phyloP scores from a whole-genome alignment of 2,888 invertebrate genomes.

The Ophraella communa region DNA sequence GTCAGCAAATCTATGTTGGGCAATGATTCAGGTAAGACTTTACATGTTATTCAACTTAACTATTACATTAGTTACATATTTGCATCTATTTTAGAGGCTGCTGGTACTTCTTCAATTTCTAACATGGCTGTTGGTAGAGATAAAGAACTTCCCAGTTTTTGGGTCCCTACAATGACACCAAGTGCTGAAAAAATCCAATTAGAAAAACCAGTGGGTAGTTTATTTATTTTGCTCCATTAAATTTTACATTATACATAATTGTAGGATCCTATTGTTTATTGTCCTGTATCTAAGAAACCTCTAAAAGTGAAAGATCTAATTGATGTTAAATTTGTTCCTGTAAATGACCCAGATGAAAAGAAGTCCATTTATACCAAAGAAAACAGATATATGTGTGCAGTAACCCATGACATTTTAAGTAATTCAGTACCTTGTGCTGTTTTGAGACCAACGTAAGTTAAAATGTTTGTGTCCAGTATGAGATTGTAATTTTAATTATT shows the following conservation, averaged over 20 bases:
- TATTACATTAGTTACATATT: too few species aligned
- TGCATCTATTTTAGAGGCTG: constrained; percentile 36
- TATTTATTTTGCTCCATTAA: not conserved
- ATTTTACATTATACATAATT: not conserved
- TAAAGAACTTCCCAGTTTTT: constrained; percentile 90
- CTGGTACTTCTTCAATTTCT: constrained; percentile 62
- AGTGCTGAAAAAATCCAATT: constrained; percentile 73
- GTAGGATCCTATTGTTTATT: constrained; percentile 75
- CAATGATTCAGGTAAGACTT: constrained; percentile 50
- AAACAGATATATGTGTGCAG: constrained; percentile 95
- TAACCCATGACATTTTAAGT: constrained; percentile 93
- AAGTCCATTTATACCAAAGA: constrained; percentile 87
- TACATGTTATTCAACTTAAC: not conserved
- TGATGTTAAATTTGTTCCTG: constrained; percentile 88
- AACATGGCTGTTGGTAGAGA: constrained; percentile 79
- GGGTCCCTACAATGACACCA: constrained; percentile 94
- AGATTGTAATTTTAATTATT: too few species aligned
- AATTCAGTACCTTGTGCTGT: constrained; percentile 96
- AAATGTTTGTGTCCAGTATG: too few species aligned
- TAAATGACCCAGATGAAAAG: constrained; percentile 87
- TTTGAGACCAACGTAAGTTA: constrained; percentile 82
- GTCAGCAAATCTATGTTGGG: constrained; percentile 62
- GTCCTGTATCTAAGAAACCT: constrained; percentile 85
- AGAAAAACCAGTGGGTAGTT: constrained; percentile 73
- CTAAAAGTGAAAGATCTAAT: constrained; percentile 92